Percentiles rank a stretch among this genome's conserved stretches.
Conservation (phyloP, 2,113 vertebrate species). For the Athene cunicularia region DNA sequence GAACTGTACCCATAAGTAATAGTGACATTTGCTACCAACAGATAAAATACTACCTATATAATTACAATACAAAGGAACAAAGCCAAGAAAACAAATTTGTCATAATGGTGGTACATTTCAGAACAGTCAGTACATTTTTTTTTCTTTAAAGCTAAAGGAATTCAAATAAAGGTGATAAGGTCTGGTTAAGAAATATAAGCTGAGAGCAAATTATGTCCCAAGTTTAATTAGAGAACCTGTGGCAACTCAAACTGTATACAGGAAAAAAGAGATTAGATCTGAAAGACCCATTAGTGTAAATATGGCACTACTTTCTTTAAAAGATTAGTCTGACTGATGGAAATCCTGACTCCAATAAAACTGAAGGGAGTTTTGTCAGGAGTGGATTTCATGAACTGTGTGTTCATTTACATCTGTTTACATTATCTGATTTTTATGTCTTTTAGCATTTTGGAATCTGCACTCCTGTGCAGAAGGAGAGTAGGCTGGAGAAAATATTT, state of each 20-base stretch:
- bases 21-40: not conserved
- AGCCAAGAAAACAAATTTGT: not conserved
- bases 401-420: slow-evolving; percentile 15
- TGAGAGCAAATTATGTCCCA: not conserved
- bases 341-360: not conserved
- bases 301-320: not conserved
- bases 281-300: not conserved
- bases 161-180: not conserved
- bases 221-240: not conserved
- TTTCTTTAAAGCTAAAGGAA: not conserved
- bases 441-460: slow-evolving; percentile 15
- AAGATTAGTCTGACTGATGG: not conserved
- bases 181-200: not conserved
- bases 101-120: not conserved
- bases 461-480: slow-evolving; percentile 35
- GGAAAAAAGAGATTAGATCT: not conserved
- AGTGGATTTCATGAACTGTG: not conserved
- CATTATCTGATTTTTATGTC: not conserved
- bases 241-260: not conserved
- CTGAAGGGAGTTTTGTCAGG: not conserved
- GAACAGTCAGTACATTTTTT: not conserved
- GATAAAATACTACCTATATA: not conserved
- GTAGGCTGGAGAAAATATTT: slow-evolving; percentile 41
- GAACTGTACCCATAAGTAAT: not conserved
- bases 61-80: not conserved